Base-by-base conservation (phyloP, 2,888 invertebrate species). In the Leptopterna dolabrata region DNA sequence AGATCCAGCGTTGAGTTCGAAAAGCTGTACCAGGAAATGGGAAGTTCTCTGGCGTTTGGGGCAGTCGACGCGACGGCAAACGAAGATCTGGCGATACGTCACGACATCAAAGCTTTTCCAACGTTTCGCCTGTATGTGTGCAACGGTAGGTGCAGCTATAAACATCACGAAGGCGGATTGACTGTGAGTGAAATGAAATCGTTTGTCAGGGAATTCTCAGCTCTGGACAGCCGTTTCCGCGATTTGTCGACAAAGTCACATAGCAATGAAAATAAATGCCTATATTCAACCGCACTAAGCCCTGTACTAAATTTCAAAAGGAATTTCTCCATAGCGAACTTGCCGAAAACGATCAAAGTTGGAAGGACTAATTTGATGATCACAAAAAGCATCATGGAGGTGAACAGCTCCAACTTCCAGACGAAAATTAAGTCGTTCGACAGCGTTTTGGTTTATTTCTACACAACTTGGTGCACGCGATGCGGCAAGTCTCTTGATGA, bases 121-220 rank as follows among this genome's bases (percentile, higher is more conserved):
- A 86, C 86, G 45, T 86, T 86, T 30, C 45, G 86, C 11, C 29
- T 86, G 43, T 86, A 86, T 43, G 16, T 11, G 0, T 76, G 86
- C 86, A 80, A 86, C 63, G 78, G 78, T 0, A 86, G 51, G n/a
- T 86, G 78, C 78, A 29, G 27, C 19, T 55, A 85, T 24, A 85
- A 85, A 30, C 24, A n/a, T 30, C 47, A 73, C 85, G 85, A 85
- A 63, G 85, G 85, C 14, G 27, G 29, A 9, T 19, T 86, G 11
- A 55, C 41, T 19, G 29, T 19, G 9, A 24, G 24, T 36, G 55
- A 78, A 55, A 86, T 78, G 86, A 47, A 41, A 19, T 29, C 63
- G 41, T 86, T 78, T 27, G 41, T 63, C 36, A 36, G 30, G 11
- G 45, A 4, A 27, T 82, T 63, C 51, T 82, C 63, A 9, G 14